Percentiles rank a stretch among this genome's conserved stretches.
Conservation (phyloP, 92 coral and sea anemone species). For the Umimayanthus kanabou region DNA sequence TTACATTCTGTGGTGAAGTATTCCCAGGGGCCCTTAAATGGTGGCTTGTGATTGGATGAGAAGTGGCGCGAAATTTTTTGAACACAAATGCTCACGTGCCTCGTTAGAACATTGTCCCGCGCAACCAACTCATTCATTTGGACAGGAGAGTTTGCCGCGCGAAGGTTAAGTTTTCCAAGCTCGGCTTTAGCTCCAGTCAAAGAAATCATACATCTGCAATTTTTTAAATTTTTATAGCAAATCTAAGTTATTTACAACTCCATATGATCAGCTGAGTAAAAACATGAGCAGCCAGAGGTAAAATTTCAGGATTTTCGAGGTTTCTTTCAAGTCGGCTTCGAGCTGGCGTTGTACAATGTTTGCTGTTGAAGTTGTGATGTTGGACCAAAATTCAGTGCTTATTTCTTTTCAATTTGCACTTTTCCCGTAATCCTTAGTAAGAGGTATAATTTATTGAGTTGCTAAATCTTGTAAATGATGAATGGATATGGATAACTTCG, state of each 20-base stretch:
- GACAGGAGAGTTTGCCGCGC: slow-evolving; percentile 47
- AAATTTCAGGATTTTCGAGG: background rate
- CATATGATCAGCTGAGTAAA: slow-evolving; percentile 25
- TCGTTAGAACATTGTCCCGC: slow-evolving; percentile 43
- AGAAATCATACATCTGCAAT: background rate
- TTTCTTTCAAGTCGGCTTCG: background rate
- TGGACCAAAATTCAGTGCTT: background rate
- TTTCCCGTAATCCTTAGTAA: background rate
- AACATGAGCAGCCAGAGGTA: slow-evolving; percentile 40
- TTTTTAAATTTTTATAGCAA: background rate
- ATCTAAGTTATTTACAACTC: slow-evolving; percentile 14
- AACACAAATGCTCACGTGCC: slow-evolving; percentile 43
- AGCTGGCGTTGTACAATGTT: slow-evolving; percentile 30
- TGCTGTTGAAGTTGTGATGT: background rate
- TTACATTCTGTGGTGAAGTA: slow-evolving; percentile 14
- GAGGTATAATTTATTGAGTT: background rate
- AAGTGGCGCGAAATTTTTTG: slow-evolving; percentile 34
- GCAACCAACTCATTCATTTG: slow-evolving; percentile 60
- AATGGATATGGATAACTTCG: slow-evolving; percentile 6
- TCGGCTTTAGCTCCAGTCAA: slow-evolving; percentile 16
- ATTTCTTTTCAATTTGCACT: background rate
- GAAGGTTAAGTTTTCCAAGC: slow-evolving; percentile 28
- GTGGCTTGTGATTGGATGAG: slow-evolving; percentile 24
- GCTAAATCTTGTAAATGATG: background rate
- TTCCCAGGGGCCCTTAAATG: slow-evolving; percentile 34